Evolutionary conservation across 2,888 invertebrate species (phyloP), one percentile per base, ranked within the genome.

Genomic region (Phytoseiulus persimilis): DNA sequence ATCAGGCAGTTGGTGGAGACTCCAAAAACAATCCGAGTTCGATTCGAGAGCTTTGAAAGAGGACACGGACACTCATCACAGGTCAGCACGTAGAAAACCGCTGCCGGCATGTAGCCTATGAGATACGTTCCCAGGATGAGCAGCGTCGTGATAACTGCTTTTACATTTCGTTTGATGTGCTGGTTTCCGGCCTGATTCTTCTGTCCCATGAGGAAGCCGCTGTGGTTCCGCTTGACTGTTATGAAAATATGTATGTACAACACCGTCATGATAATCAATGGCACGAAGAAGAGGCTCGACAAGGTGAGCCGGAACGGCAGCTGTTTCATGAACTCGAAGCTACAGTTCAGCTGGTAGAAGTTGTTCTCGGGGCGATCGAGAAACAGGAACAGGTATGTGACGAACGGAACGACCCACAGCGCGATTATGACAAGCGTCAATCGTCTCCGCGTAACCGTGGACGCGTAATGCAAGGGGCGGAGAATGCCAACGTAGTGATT

Each of bases 401-500:
- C 91, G 5, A 94, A 91, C 0, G 95, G 95, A 23, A 93, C 91
- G 0, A 94, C 92, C 95, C 95, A 95, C 83, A 95, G 92, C 9
- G 94, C 90, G 83, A 93, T 92, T 14, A 94, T 94, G 84, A 94
- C 92, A 32, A 93, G 92, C 89, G 93, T 93, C 0, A 94, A 94
- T 91, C 93, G 94, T 84, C 93, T 92, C 90, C 94, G 93, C 0
- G 94, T 94, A 92, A 95, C 93, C 83, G 94, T 94, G 23, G 94
- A 93, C n/a, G 94, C 93, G 92, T 95, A 95, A 91, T 94, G 95
- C 11, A 95, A 93, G 0, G 95, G 95, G 89, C 93, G 92, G 2
- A 94, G 93, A 90, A 95, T 95, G 32, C 95, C 95, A 83, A 95
- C 93, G 92, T 95, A 95, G 92, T 95, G 95, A 92, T 95, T 95